A percentile compares a stretch with the other conserved stretches of the same genome.
These are phyloP conservation scores for Chaenodraco wilsoni DNA, from an alignment of 2,797 vertebrate genomes.

Conservation along the genomic window DNA sequence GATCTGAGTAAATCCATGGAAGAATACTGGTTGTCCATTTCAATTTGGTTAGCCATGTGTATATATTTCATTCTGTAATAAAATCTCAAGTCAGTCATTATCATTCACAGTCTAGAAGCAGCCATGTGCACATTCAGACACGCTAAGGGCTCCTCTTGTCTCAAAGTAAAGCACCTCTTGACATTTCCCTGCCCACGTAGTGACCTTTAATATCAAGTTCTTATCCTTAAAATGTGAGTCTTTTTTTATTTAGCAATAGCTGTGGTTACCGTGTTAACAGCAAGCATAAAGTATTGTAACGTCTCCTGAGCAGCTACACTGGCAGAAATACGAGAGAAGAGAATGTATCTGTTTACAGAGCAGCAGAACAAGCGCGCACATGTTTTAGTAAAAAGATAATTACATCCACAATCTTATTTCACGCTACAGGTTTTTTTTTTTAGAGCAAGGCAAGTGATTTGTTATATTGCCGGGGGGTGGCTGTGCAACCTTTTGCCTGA, in stretches of 20 bases:
- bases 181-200: slow-evolving; percentile 51
- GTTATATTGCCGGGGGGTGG: no score
- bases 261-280: background rate
- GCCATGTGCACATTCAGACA: slow-evolving; percentile 31
- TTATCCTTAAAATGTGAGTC: background rate
- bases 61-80: slow-evolving; percentile 10
- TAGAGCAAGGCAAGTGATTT: no score
- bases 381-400: no score
- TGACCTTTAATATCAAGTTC: background rate
- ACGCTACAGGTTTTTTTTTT: no score
- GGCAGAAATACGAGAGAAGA: background rate
- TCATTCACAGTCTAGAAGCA: slow-evolving; percentile 23
- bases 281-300: background rate
- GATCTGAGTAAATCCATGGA: slow-evolving; percentile 16
- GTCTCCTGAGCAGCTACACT: background rate
- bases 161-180: slow-evolving; percentile 33
- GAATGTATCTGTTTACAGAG: background rate
- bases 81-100: slow-evolving; percentile 21
- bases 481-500: no score
- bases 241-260: background rate
- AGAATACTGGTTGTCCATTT: slow-evolving; percentile 21
- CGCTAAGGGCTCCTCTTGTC: no score
- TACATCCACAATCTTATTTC: no score
- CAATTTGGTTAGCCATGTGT: slow-evolving; percentile 26
- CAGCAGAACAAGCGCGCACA: background rate